Percentiles rank a stretch among this genome's conserved stretches.
These are phyloP conservation scores for Petromus typicus DNA, from an alignment of 2,113 vertebrate genomes.

Conservation along the genomic window DNA sequence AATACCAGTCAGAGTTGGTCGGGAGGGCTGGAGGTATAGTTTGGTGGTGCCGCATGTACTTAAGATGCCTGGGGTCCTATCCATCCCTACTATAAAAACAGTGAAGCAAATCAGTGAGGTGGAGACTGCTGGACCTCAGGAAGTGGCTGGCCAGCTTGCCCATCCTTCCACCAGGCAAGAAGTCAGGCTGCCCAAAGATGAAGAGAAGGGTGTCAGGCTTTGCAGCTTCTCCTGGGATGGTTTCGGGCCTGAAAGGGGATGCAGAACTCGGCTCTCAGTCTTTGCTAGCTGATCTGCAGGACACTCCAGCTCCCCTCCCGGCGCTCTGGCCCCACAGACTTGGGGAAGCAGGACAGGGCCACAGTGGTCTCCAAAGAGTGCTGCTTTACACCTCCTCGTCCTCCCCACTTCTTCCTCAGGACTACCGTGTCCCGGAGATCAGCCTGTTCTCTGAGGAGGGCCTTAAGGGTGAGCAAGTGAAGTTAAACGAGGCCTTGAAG, in stretches of 20 bases:
- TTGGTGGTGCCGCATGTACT: neutral
- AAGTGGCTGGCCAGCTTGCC: neutral
- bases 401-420: constrained; percentile 83
- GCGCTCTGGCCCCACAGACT: neutral
- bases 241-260: neutral
- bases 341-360: neutral
- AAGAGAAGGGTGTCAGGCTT: neutral
- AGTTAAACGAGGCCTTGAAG: constrained; percentile 90
- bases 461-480: constrained; percentile 90
- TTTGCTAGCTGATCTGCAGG: neutral
- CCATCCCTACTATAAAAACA: neutral
- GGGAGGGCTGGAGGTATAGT: neutral
- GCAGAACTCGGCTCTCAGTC: neutral
- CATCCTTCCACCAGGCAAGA: neutral
- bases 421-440: constrained; percentile 93
- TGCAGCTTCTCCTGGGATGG: neutral
- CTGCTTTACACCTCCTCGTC: neutral
- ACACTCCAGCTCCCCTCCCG: neutral
- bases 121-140: neutral
- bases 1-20: neutral
- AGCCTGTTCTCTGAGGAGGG: constrained; percentile 93
- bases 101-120: neutral
- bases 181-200: neutral
- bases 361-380: neutral
- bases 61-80: neutral